phyloP scores from a whole-genome alignment of 1,140 invertebrate species.

The Zaprionus ornatus region DNA sequence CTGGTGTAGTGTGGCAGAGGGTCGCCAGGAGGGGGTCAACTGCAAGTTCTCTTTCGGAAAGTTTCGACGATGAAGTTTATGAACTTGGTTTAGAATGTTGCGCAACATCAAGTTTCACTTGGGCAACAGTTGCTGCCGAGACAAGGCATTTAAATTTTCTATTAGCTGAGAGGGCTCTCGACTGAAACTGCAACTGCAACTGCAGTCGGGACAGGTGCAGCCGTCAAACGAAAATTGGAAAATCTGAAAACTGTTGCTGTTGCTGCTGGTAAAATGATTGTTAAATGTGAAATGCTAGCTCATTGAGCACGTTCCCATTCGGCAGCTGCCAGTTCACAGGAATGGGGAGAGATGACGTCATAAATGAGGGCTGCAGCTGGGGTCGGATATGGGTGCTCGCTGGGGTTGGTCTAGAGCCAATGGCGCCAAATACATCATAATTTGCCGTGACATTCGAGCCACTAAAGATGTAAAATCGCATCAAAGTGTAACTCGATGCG shows the following conservation, averaged over 20 bases:
- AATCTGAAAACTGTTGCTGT: background rate
- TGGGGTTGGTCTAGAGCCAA: constrained; percentile 4
- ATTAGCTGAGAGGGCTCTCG: constrained; percentile 44
- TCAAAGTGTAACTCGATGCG: constrained; percentile 58
- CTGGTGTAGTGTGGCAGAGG: background rate
- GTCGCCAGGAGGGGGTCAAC: background rate
- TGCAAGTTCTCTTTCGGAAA: constrained; percentile 39
- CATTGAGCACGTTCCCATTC: constrained; percentile 6
- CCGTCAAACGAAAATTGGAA: background rate
- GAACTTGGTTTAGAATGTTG: constrained; percentile 67
- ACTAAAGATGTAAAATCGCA: constrained; percentile 71
- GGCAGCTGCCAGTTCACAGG: constrained; percentile 46
- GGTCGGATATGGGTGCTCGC: background rate
- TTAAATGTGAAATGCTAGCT: background rate
- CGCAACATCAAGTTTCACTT: constrained; percentile 56
- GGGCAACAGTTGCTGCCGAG: constrained; percentile 60
- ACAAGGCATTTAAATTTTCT: constrained; percentile 67
- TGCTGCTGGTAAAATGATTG: background rate
- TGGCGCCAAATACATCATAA: constrained; percentile 74
- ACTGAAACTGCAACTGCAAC: constrained; percentile 21
- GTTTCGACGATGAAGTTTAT: constrained; percentile 63
- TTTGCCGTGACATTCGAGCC: constrained; percentile 58
- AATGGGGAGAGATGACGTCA: background rate
- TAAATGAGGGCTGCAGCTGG: background rate
- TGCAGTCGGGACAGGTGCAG: constrained; percentile 15